These are phyloP conservation scores for Hyppa rectilinea DNA, from an alignment of 2,888 invertebrate species.

Conservation along the genomic window DNA sequence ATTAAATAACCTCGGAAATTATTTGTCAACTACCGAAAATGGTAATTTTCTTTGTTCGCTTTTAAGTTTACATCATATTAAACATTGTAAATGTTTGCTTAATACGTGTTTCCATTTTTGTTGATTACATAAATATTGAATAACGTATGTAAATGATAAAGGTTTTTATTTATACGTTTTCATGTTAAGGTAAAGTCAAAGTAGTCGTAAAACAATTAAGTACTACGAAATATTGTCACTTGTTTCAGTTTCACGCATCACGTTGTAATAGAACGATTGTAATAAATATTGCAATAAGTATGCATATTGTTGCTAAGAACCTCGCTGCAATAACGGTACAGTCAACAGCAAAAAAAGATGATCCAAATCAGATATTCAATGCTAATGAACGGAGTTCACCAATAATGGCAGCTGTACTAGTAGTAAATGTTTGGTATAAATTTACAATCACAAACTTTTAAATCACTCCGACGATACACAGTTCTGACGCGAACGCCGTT, in stretches of 20 bases:
- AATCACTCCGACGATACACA: too few relatives aligned
- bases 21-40: conserved; percentile 38
- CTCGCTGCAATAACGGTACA: not conserved
- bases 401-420: too few relatives aligned
- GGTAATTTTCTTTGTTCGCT: conserved; percentile 51
- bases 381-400: too few relatives aligned
- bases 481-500: too few relatives aligned
- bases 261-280: conserved; percentile 1
- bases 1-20: conserved; percentile 18
- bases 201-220: not conserved
- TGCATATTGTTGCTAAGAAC: not conserved
- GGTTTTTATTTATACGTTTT: conserved; percentile 2
- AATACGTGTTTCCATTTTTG: conserved; percentile 28
- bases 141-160: conserved; percentile 5
- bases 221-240: not conserved
- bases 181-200: not conserved
- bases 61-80: conserved; percentile 26
- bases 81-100: conserved; percentile 21
- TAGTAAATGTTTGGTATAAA: too few relatives aligned
- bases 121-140: conserved; percentile 41
- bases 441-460: too few relatives aligned
- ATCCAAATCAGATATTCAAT: too few relatives aligned
- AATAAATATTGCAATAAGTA: not conserved
- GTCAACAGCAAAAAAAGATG: too few relatives aligned
- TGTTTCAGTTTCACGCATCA: conserved; percentile 2